Conservation (phyloP, 2,888 invertebrate genomes). For the Limnephilus marmoratus region DNA sequence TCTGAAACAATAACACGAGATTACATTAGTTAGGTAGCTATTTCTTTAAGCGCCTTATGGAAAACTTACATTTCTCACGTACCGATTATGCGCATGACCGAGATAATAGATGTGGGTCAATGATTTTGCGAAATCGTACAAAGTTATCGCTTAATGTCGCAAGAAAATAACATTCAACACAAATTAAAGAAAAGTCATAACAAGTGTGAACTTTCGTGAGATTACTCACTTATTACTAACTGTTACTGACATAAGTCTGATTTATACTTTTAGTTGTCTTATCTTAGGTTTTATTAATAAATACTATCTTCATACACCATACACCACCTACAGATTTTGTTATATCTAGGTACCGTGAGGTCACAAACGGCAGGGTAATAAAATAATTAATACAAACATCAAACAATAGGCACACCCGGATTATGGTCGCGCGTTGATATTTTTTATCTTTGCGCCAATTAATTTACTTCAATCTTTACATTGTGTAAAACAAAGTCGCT, state of each 20-base stretch:
- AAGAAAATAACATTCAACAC: background rate
- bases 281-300: too few relatives aligned
- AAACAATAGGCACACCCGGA: background rate
- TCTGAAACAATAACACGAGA: slow-evolving; percentile 59
- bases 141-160: background rate
- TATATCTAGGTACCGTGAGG: too few relatives aligned
- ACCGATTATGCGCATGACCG: slow-evolving; percentile 15
- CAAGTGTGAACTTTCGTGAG: too few relatives aligned
- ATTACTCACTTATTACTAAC: too few relatives aligned
- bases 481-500: too few relatives aligned
- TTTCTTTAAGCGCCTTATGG: slow-evolving; percentile 11
- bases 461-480: too few relatives aligned
- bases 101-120: background rate
- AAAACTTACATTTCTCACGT: slow-evolving; percentile 23
- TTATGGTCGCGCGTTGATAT: too few relatives aligned
- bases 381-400: background rate
- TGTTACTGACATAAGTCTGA: background rate
- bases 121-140: background rate
- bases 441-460: too few relatives aligned
- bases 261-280: too few relatives aligned
- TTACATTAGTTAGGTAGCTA: slow-evolving; percentile 15
- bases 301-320: too few relatives aligned
- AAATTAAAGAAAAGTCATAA: too few relatives aligned
- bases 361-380: background rate
- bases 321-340: too few relatives aligned